Percentiles rank a stretch among this genome's conserved stretches.
Conservation (phyloP, 2,888 invertebrate species). For the Ochropleura plecta region DNA sequence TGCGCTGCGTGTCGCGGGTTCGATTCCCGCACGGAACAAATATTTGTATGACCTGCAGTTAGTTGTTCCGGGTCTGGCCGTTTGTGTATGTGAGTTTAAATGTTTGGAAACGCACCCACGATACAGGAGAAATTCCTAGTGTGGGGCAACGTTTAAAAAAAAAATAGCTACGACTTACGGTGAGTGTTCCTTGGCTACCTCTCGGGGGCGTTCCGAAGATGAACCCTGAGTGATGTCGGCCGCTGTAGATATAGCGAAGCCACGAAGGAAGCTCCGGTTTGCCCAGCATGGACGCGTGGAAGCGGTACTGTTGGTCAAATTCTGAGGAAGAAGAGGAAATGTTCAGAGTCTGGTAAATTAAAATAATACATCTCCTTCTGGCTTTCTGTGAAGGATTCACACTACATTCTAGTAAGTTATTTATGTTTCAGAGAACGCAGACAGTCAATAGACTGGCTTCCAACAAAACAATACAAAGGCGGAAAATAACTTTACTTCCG, state of each 20-base stretch:
- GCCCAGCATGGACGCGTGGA: constrained; percentile 93
- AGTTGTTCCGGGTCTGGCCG: no score
- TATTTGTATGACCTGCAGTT: no score
- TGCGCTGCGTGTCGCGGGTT: no score
- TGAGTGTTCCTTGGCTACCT: constrained; percentile 81
- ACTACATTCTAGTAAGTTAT: not conserved
- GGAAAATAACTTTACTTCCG: no score
- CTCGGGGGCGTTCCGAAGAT: constrained; percentile 96
- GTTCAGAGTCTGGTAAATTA: not conserved
- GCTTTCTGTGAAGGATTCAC: no score
- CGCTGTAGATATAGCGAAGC: constrained; percentile 96
- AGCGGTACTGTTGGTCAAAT: constrained; percentile 92
- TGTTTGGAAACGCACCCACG: no score
- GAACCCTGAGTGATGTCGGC: constrained; percentile 94
- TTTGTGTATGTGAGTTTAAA: no score
- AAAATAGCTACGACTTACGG: constrained; percentile 70
- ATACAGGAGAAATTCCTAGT: no score
- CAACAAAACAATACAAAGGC: no score
- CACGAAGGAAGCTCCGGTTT: constrained; percentile 96
- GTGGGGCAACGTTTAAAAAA: no score
- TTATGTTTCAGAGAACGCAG: not conserved
- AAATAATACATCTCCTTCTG: not conserved
- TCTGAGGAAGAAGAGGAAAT: constrained; percentile 76
- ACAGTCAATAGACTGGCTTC: no score
- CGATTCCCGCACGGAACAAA: no score